phyloP scores from a whole-genome alignment of 2,888 invertebrate genomes.

The Netelia inedita region DNA sequence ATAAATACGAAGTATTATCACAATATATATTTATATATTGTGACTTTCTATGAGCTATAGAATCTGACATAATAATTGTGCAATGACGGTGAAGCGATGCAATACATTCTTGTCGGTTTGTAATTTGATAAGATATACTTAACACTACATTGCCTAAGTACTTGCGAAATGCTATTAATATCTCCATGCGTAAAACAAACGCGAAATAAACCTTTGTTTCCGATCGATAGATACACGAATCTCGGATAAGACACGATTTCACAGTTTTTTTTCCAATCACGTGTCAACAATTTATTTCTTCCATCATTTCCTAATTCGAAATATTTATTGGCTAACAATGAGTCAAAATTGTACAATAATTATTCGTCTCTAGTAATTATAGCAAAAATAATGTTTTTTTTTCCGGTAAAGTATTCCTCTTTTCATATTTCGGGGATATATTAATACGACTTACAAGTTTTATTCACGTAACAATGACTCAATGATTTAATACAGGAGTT shows the following conservation, averaged over 20 bases:
- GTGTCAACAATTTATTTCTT: not conserved
- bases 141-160: slow-evolving; percentile 56
- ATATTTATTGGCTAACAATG: not conserved
- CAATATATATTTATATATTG: not conserved
- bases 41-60: not conserved
- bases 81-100: not conserved
- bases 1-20: slow-evolving; percentile 12
- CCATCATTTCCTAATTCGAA: not conserved
- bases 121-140: slow-evolving; percentile 6
- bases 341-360: not conserved
- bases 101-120: not conserved
- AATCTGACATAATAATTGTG: slow-evolving; percentile 1
- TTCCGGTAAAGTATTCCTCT: not conserved
- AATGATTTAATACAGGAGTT: not conserved
- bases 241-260: not conserved
- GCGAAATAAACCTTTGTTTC: slow-evolving; percentile 16
- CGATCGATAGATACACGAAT: not conserved
- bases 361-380: not conserved
- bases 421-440: not conserved
- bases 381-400: not conserved
- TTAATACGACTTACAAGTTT: not conserved
- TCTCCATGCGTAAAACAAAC: slow-evolving; percentile 29
- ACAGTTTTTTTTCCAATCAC: slow-evolving; percentile 23
- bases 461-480: not conserved
- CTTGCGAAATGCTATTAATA: slow-evolving; percentile 18